Percentiles rank a stretch among this genome's conserved stretches.
Conservation (phyloP, 2,113 vertebrate genomes). For the Zingel zingel region DNA sequence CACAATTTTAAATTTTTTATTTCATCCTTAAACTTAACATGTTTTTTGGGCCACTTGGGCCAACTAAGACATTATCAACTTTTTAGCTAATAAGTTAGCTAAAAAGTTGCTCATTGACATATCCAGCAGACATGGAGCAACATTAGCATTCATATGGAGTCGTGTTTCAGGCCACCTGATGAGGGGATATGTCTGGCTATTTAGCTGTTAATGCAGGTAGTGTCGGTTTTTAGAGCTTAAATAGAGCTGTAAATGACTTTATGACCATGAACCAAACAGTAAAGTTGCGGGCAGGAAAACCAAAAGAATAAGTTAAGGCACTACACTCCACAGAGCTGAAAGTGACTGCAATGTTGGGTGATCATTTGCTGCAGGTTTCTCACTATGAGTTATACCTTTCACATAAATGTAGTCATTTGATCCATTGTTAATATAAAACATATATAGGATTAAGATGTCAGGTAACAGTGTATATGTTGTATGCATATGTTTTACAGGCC, state of each 20-base stretch:
- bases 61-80: not conserved
- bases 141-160: not conserved
- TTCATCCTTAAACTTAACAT: not conserved
- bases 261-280: not conserved
- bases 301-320: not conserved
- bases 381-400: not conserved
- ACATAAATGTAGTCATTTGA: not conserved
- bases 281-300: too few species aligned
- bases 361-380: too few species aligned
- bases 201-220: not conserved
- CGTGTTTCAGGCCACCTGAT: not conserved
- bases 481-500: conserved; percentile 70
- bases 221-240: not conserved
- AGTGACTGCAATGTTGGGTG: too few species aligned
- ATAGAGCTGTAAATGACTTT: not conserved
- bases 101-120: not conserved
- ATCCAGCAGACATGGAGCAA: too few species aligned
- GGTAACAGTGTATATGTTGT: not conserved
- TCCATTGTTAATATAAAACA: not conserved
- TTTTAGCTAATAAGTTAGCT: not conserved
- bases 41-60: not conserved
- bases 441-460: not conserved
- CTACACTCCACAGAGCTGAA: not conserved
- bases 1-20: too few species aligned
- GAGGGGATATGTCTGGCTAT: not conserved